Percentiles rank a stretch among this genome's conserved stretches.
phyloP scores from a whole-genome alignment of 2,888 invertebrate species.

The Lingula anatina region DNA sequence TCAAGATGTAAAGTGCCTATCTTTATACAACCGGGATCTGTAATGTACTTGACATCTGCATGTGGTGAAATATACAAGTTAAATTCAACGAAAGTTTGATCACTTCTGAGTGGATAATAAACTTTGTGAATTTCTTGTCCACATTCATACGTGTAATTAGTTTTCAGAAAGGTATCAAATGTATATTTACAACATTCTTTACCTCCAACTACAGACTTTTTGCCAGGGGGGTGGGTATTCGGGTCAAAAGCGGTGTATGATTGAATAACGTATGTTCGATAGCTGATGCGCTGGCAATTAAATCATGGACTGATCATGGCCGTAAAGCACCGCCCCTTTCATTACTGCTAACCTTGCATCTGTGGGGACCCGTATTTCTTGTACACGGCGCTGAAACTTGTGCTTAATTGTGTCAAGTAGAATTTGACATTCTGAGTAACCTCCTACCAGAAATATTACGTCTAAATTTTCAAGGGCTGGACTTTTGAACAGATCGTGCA shows the following conservation, averaged over 20 bases:
- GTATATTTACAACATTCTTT: constrained; percentile 9
- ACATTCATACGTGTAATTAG: constrained; percentile 7
- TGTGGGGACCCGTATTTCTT: constrained; percentile 6
- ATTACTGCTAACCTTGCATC: constrained; percentile 10
- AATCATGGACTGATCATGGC: constrained; percentile 12
- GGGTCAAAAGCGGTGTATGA: constrained; percentile 7
- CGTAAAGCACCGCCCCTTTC: constrained; percentile 17
- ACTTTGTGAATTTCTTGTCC: constrained; percentile 6
- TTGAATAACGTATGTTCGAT: constrained; percentile 14
- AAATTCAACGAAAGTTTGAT: constrained; percentile 1
- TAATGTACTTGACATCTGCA: constrained; percentile 7
- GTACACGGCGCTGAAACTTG: constrained; percentile 3
- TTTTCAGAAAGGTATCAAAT: constrained; percentile 8
- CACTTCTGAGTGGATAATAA: constrained; percentile 5
- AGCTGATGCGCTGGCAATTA: constrained; percentile 9
- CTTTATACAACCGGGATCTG: constrained; percentile 4
- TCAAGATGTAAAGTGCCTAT: too few species aligned
- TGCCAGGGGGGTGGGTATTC: constrained; percentile 3
- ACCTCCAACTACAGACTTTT: constrained; percentile 4
- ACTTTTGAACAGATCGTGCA: constrained; percentile 2
- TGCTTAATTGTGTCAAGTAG: constrained; percentile 7
- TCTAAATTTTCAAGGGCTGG: constrained; percentile 5
- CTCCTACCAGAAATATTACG: constrained; percentile 14
- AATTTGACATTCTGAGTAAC: constrained; percentile 14
- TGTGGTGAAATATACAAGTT: constrained; percentile 12